Evolutionary conservation across 2,113 vertebrate genomes (phyloP), one percentile per base, ranked within the genome.

Genomic region (Progne subis): DNA sequence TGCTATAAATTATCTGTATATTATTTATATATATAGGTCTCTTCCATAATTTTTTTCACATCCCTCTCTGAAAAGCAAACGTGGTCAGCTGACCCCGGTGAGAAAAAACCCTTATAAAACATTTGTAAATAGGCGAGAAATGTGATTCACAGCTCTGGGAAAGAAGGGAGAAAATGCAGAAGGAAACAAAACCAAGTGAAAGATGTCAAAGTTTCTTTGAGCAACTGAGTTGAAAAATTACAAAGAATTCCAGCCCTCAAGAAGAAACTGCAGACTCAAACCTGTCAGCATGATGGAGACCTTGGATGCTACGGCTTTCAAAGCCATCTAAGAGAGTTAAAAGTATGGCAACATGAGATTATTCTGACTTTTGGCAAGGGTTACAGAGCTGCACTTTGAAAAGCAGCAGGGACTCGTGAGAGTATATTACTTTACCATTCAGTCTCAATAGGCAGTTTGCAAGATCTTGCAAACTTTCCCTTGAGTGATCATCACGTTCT

Each of bases 401-500:
- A 96, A 93, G 56, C 85, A 95, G 82, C 88, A 91, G 95, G 80
- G 76, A 72, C 93, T 59, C 69, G 0, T 65, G 85, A 82, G 60
- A 83, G 57, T 79, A 1, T 90, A 81, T 93, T 96, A 37, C 86
- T 83, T 93, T 63, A 37, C 64, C 72, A 86, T 86, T 86, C 80
- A 81, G 53, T 76, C 92, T 94, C 90, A 90, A 92, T 23, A 53
- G 85, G 88, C 80, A 78, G 41, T 68, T 95, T 86, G 60, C 53
- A 92, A 84, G 86, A 90, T 31, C 76, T 93, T 92, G 86, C 63
- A 93, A 94, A 95, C 71, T 92, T 96, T 92, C 72, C 82, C 1
- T 26, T 78, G 92, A 90, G 60, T 32, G 60, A 91, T 68, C 93
- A 86, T 83, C 94, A 86, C 6, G 7, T 88, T 96, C 91, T 68